Percentiles rank a stretch among this genome's conserved stretches.
Conservation (phyloP, 2,888 invertebrate species). For the Helicoverpa assulta region DNA sequence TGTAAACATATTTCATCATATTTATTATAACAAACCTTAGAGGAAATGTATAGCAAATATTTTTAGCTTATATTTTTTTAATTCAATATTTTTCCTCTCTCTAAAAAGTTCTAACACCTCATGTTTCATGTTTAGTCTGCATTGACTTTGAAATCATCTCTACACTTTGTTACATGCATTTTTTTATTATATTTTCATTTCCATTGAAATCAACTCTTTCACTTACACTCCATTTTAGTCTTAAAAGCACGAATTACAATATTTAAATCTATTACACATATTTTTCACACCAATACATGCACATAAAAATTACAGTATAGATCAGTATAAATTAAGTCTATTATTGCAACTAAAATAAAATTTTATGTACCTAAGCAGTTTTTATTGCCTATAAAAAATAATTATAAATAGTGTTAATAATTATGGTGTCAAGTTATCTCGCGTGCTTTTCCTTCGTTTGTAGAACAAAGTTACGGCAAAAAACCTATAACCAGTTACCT, state of each 20-base stretch:
- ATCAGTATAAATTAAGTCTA: too few relatives aligned
- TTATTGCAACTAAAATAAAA: too few relatives aligned
- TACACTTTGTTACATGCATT: constrained; percentile 13
- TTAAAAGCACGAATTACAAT: not conserved
- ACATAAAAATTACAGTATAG: not conserved
- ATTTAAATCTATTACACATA: constrained; percentile 1
- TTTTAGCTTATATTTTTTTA: not conserved
- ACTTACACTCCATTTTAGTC: constrained; percentile 7
- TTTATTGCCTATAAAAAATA: not conserved
- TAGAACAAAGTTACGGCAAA: not conserved
- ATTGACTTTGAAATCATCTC: constrained; percentile 35
- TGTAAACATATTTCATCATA: constrained; percentile 1
- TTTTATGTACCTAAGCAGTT: not conserved
- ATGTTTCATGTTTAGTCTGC: not conserved
- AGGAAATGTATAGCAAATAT: not conserved
- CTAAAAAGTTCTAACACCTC: not conserved
- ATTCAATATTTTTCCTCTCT: too few relatives aligned
- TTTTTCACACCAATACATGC: constrained; percentile 1
- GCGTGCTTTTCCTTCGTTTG: constrained; percentile 16
- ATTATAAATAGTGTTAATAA: not conserved
- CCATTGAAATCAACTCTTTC: not conserved
- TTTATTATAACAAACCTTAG: constrained; percentile 21
- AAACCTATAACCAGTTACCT: not conserved
- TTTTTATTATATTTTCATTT: not conserved
- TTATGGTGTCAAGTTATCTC: constrained; percentile 1